Base-by-base conservation (phyloP, 2,888 invertebrate genomes). In the Biston betularia region DNA sequence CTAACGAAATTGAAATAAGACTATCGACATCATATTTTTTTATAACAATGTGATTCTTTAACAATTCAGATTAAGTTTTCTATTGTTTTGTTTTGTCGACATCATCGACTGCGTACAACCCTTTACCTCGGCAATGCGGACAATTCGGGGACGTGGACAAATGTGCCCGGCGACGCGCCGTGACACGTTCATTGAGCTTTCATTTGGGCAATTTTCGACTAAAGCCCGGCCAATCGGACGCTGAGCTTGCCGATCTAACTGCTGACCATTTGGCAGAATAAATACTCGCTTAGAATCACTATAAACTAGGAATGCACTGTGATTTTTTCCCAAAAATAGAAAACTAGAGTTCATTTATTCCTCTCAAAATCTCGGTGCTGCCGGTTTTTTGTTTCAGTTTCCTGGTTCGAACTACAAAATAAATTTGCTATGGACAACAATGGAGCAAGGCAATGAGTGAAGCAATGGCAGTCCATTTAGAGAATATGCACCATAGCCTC, bases 131-230 rank as follows among this genome's bases (percentile, higher is more conserved):
- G 89, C 90, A 91, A 90, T 92, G 92, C 92, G 91, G 92, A 91
- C 90, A 89, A 91, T 90, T 85, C 87, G 74, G 88, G 71, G 91
- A 92, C 91, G 86, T 87, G 89, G 88, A 93, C 88, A 91, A 92
- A 93, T 92, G 91, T 88, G 89, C 84, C 85, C 87, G 79, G 86
- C 88, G 88, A 89, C 80, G 88, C 88, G 82, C 84, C 83, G 88
- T 91, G 92, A 92, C 92, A 90, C 91, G 90, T 92, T 90, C 92
- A 92, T 92, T 90, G 92, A 90, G 92, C 91, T 90, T 92, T 92
- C 92, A 91, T 93, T 93, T 90, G 91, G 89, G 87, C 90, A 91
- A 93, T 92, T 92, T 90, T 91, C 91, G 88, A 86, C 88, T 87
- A 90, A 92, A 91, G 89, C 90, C 88, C 84, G 81, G 81, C 88